These are phyloP conservation scores for Hypselothyrea guttata DNA, from an alignment of 2,888 invertebrate species.

Conservation along the genomic window DNA sequence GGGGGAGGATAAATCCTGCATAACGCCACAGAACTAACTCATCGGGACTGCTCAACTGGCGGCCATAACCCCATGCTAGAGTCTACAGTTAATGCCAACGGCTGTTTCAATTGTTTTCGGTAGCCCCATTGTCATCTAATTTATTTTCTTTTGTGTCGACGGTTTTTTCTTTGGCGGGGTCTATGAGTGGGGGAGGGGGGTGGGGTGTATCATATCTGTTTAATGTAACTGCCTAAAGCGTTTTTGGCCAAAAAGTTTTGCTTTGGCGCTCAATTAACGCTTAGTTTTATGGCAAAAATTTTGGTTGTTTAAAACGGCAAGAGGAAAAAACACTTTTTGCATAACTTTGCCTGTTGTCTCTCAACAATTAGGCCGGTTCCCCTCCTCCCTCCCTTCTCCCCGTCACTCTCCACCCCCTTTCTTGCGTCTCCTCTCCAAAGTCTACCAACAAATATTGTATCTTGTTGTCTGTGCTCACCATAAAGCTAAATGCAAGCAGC, in stretches of 20 bases:
- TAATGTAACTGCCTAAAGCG: slow-evolving; percentile 52
- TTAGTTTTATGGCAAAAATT: slow-evolving; percentile 63
- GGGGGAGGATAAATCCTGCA: no score
- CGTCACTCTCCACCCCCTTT: not conserved
- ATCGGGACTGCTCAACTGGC: not conserved
- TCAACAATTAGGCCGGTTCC: slow-evolving; percentile 53
- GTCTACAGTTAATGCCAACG: slow-evolving; percentile 43
- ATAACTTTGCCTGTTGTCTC: slow-evolving; percentile 21
- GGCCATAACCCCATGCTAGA: not conserved
- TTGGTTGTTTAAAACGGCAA: slow-evolving; percentile 49
- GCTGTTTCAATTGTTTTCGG: slow-evolving; percentile 56
- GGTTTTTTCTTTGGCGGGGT: not conserved
- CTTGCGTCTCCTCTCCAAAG: not conserved
- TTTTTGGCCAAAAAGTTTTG: slow-evolving; percentile 43
- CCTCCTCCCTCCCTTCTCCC: not conserved
- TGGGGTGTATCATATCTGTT: slow-evolving; percentile 43
- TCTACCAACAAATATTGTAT: not conserved
- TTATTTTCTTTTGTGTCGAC: slow-evolving; percentile 32
- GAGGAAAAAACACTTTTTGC: slow-evolving; percentile 52
- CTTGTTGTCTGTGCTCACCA: not conserved
- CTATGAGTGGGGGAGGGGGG: not conserved
- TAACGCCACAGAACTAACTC: not conserved
- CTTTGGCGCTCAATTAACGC: slow-evolving; percentile 71
- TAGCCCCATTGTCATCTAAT: slow-evolving; percentile 56
- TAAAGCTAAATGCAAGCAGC: not conserved